Base-by-base conservation (phyloP, 2,888 invertebrate species). In the Dromius quadrimaculatus region DNA sequence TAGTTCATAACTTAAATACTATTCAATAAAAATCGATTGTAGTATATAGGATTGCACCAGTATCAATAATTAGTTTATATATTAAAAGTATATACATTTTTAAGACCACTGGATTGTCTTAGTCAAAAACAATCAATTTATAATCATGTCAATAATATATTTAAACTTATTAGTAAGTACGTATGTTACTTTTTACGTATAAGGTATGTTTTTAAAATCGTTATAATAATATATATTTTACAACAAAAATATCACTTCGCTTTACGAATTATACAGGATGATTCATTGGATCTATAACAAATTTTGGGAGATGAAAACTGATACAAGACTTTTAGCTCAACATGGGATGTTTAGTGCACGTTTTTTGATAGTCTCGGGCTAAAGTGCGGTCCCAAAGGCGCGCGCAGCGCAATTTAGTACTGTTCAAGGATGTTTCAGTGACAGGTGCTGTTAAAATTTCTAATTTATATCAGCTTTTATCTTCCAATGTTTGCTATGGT, bases 21-120 rank as follows among this genome's bases (percentile, higher is more conserved):
- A 50, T 65, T 59, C 23, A 47, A 47, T 54, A 50, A 54, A 54
- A 47, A 64, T 66, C 66, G 66, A 15, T 59, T 36, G 68, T 59
- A 68, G 38, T 23, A 68, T 45, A 68, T 68, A 68, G 59, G 59
- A 68, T 68, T 68, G 68, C 68, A 68, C 68, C 68, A 68, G 57
- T 68, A 68, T 68, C 59, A 68, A 38, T 68, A 32, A 66, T 66
- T 57, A 57, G 32, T 57, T 57, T 59, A 59, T 68, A 57, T 68
- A 68, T 68, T 68, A 59, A 68, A 68, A 68, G 32, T 68, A 68
- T 68, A 45, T 68, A 68, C 68, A 68, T 19, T 68, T 68, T 59
- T 68, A 68, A 68, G 68, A 68, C 68, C 68, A 68, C 59, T 43
- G 34, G 68, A 68, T 68, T 68, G 68, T 68, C 68, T 68, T 57